Evolutionary conservation across 2,888 invertebrate genomes (phyloP).

Genomic region (Melieria omissa): DNA sequence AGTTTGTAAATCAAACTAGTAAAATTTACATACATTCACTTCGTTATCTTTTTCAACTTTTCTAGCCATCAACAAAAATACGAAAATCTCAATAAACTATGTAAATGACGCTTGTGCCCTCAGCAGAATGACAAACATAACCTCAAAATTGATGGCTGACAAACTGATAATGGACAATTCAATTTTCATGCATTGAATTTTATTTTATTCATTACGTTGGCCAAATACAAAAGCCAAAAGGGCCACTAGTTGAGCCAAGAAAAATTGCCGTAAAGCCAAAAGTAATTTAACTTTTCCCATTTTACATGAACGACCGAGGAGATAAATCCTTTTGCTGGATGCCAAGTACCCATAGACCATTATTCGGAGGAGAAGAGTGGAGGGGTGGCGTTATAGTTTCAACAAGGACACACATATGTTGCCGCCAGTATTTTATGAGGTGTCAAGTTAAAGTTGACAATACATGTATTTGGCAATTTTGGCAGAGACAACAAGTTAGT

Average conservation of each 20-base stretch:
- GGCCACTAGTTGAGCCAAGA: too few relatives aligned
- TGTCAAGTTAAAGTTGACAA: conserved; percentile 31
- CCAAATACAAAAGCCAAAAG: neutral
- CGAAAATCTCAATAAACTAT: neutral
- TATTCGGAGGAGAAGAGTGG: too few relatives aligned
- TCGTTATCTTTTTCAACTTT: neutral
- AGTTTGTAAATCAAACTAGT: conserved; percentile 3
- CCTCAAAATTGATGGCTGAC: neutral
- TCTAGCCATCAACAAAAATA: neutral
- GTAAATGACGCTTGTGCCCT: neutral
- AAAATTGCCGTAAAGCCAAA: neutral
- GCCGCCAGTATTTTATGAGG: conserved; percentile 33
- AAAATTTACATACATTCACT: neutral
- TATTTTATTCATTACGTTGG: conserved; percentile 8
- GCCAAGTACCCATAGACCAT: too few relatives aligned
- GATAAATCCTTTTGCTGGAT: too few relatives aligned
- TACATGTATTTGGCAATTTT: neutral
- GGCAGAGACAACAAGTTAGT: too few relatives aligned
- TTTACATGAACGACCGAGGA: neutral
- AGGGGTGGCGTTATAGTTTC: neutral
- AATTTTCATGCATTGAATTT: conserved; percentile 7
- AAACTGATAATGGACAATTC: conserved; percentile 1
- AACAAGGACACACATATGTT: conserved; percentile 20
- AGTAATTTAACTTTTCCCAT: conserved; percentile 35
- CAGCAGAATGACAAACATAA: neutral